Conservation (phyloP, 2,888 invertebrate genomes). For the Xanthorhoe designata region DNA sequence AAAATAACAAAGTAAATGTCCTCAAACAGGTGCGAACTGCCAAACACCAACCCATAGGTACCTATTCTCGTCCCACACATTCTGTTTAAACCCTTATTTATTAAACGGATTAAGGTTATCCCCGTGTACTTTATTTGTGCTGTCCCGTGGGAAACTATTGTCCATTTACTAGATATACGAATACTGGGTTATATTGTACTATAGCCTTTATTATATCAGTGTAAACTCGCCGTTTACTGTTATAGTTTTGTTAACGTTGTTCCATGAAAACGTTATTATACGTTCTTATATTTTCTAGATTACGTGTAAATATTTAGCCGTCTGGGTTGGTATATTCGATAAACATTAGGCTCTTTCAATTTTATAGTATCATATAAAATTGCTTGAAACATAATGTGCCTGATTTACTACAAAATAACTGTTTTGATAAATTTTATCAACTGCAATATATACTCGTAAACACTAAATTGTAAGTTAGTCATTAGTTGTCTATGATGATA, state of each 20-base stretch:
- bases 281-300: neutral
- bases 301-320: neutral
- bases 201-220: conserved; percentile 21
- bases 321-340: neutral
- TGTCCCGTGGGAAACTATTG: conserved; percentile 67
- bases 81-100: conserved; percentile 62
- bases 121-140: conserved; percentile 75
- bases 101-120: conserved; percentile 75
- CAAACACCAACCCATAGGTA: conserved; percentile 17
- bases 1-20: conserved; percentile 1
- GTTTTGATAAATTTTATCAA: too few relatives aligned
- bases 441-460: too few relatives aligned
- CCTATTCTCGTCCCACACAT: conserved; percentile 41
- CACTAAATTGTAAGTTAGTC: too few relatives aligned
- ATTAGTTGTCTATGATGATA: too few relatives aligned
- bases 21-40: conserved; percentile 38
- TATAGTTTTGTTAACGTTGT: conserved; percentile 23
- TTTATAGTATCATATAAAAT: neutral
- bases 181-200: conserved; percentile 11
- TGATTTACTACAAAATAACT: too few relatives aligned
- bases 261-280: neutral
- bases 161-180: conserved; percentile 52
- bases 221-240: conserved; percentile 21
- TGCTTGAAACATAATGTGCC: too few relatives aligned
- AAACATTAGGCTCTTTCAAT: neutral